Evolutionary conservation across 2,888 invertebrate species (phyloP), one percentile per base, ranked within the genome.

Genomic region (Tetragnatha montana): DNA sequence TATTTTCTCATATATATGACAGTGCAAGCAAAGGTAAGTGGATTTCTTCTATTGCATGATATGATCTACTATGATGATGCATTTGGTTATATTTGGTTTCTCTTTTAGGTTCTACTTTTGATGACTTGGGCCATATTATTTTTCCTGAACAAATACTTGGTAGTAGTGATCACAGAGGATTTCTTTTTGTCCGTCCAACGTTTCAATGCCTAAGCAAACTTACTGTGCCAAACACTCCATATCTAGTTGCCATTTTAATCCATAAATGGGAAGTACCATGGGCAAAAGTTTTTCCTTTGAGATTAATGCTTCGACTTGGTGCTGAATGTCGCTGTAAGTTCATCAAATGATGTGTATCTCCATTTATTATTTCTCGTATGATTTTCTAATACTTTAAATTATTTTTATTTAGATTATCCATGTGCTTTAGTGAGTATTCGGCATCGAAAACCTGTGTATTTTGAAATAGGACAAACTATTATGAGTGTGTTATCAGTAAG

Each of bases 381-480:
- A 22, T 70, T 49, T 21, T 8, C 50, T 19, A 70, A 70, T 60
- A 68, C 7, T 60, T 73, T 1, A 35, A 10, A 60, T 14, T 69
- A 71, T 81, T 47, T 35, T 73, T 47, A 74, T 92, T 19, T 92
- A 94, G 94, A 97, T 93, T 97, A 97, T 93, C 97, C 97, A 0
- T 96, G 96, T 93, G 96, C 97, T 0, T 94, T 97, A 91, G 95
- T 97, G 81, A 96, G 97, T 21, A 95, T 96, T 21, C 94, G 97
- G 47, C 95, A 96, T 92, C 94, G 97, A 17, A 96, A 96, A 92
- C 96, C 97, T 0, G 96, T 97, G 7, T 97, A 96, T 93, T 96
- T 95, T 51, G 97, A 97, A 94, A 96, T 97, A 89, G 97, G 97
- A 0, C 97, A 97, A 93, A 97, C 97, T 12, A 96, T 97, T 90